These are phyloP conservation scores for Cylindroiulus punctatus DNA, from an alignment of 2,888 invertebrate species.

Conservation along the genomic window DNA sequence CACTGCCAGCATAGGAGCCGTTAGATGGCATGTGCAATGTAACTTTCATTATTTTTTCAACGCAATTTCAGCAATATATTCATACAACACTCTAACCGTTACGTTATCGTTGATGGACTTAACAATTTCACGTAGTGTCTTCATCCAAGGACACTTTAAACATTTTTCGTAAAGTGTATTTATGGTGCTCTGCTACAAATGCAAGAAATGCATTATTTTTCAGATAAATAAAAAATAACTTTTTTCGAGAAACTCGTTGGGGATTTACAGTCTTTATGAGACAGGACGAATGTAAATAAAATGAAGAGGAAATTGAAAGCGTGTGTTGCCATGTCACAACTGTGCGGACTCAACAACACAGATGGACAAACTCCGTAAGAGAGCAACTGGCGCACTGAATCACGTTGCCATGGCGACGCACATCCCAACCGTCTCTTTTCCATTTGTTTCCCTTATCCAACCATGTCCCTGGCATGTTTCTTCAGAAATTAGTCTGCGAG, in stretches of 20 bases:
- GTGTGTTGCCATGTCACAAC: slow-evolving; percentile 18
- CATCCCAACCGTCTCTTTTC: neutral
- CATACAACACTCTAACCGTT: too few relatives aligned
- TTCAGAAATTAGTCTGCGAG: too few relatives aligned
- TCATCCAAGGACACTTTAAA: neutral
- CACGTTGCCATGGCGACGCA: neutral
- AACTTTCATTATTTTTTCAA: too few relatives aligned
- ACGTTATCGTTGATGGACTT: too few relatives aligned
- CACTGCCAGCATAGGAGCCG: too few relatives aligned
- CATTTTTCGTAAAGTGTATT: neutral
- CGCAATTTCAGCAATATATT: too few relatives aligned
- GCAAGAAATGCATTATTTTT: neutral
- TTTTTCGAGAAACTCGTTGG: neutral
- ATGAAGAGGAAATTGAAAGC: neutral
- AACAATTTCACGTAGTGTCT: neutral
- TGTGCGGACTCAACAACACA: neutral
- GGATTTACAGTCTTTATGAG: neutral
- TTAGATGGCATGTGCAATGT: too few relatives aligned
- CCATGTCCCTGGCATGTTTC: neutral
- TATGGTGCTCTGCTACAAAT: neutral
- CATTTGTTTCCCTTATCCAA: neutral
- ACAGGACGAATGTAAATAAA: slow-evolving; percentile 17
- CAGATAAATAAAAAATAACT: neutral
- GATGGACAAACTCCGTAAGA: slow-evolving; percentile 1
- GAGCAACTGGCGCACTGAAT: neutral